Evolutionary conservation across 2,113 vertebrate species (phyloP).

Genomic region (Corydoras maculifer): DNA sequence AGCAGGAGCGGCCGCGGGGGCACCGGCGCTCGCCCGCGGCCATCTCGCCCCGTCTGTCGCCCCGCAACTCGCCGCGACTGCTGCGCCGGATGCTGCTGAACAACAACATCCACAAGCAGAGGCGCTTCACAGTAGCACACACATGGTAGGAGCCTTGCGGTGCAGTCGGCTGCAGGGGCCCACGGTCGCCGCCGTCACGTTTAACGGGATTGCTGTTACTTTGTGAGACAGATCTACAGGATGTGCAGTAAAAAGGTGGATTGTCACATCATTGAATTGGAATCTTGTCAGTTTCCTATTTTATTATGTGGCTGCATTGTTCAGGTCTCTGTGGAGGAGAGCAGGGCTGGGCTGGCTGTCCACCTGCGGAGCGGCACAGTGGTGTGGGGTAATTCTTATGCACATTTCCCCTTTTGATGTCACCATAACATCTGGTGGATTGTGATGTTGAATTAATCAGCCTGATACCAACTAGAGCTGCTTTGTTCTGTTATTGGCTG

Average conservation of each 20-base stretch:
- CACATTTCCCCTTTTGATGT: slow-evolving; percentile 34
- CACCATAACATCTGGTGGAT: slow-evolving; percentile 29
- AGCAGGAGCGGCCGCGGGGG: slow-evolving; percentile 79
- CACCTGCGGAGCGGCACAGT: background rate
- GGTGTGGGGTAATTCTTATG: slow-evolving; percentile 20
- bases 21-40: slow-evolving; percentile 76
- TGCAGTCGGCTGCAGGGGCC: background rate
- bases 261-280: background rate
- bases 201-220: too few species aligned
- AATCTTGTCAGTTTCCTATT: background rate
- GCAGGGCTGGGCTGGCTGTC: background rate
- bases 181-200: too few species aligned
- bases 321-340: background rate
- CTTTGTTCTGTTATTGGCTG: background rate
- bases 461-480: background rate
- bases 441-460: slow-evolving; percentile 35
- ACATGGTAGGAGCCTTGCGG: slow-evolving; percentile 82
- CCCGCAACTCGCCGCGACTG: slow-evolving; percentile 87
- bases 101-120: slow-evolving; percentile 89
- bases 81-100: slow-evolving; percentile 91
- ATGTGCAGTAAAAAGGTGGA: too few species aligned
- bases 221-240: too few species aligned
- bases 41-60: slow-evolving; percentile 83
- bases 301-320: background rate
- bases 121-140: slow-evolving; percentile 95